These are phyloP conservation scores for Zaprionus ornatus DNA, from an alignment of 1,140 invertebrate genomes.

Conservation along the genomic window DNA sequence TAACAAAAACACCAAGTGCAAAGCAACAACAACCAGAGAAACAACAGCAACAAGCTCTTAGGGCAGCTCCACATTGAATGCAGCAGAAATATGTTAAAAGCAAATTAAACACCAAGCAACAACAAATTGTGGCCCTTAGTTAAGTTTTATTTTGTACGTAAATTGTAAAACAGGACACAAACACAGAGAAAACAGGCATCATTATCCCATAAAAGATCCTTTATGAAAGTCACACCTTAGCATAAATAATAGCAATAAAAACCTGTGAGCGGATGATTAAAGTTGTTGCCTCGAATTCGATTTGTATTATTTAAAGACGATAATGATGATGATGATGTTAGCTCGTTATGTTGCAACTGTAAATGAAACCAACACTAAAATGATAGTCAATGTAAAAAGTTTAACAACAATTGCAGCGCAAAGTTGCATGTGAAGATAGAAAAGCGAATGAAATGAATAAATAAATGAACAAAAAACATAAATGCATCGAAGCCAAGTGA, in stretches of 20 bases:
- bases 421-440: constrained; percentile 29
- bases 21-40: constrained; percentile 59
- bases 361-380: constrained; percentile 65
- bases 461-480: constrained; percentile 25
- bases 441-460: constrained; percentile 33
- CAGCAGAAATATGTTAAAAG: constrained; percentile 39
- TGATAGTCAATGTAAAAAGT: constrained; percentile 72
- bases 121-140: constrained; percentile 53
- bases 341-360: constrained; percentile 61
- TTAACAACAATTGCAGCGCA: constrained; percentile 47
- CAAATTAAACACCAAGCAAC: constrained; percentile 31
- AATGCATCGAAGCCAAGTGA: constrained; percentile 36
- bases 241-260: constrained; percentile 23
- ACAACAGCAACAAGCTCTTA: constrained; percentile 57
- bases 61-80: constrained; percentile 21
- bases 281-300: constrained; percentile 41
- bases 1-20: constrained; percentile 23
- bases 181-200: neutral
- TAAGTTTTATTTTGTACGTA: constrained; percentile 66
- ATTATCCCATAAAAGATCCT: constrained; percentile 21
- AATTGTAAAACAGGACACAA: constrained; percentile 45
- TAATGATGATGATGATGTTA: neutral
- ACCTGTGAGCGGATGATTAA: constrained; percentile 14
- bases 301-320: constrained; percentile 35
- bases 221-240: constrained; percentile 25